These are phyloP conservation scores for Pangasius sanitwongsei DNA, from an alignment of 2,797 vertebrate species.

Conservation along the genomic window DNA sequence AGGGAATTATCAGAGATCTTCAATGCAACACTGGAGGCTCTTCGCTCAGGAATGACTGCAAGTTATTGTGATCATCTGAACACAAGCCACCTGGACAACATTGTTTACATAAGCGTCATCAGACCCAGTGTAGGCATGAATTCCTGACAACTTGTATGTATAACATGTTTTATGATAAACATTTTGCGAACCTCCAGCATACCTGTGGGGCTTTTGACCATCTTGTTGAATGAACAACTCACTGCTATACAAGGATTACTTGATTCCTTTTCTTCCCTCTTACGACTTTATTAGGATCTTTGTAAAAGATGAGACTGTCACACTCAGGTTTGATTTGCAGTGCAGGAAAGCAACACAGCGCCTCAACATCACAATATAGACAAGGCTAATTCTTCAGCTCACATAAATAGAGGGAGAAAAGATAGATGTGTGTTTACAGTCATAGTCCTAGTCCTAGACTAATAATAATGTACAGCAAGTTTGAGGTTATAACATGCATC, in stretches of 20 bases:
- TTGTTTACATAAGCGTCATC: constrained; percentile 16
- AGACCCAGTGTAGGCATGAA: neutral
- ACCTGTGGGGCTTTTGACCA: neutral
- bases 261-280: neutral
- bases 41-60: neutral
- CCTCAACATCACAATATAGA: neutral
- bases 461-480: neutral
- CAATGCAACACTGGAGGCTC: neutral
- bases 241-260: neutral
- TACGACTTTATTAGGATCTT: constrained; percentile 8
- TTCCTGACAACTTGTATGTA: constrained; percentile 61
- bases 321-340: neutral
- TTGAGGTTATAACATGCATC: neutral
- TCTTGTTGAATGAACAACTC: neutral
- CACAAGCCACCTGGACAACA: constrained; percentile 18
- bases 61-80: neutral
- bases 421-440: neutral
- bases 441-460: neutral
- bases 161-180: constrained; percentile 58
- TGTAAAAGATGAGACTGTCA: neutral
- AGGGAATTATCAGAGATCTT: constrained; percentile 5
- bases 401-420: neutral
- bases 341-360: neutral
- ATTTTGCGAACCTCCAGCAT: constrained; percentile 37
- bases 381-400: neutral